A percentile compares a stretch with the other conserved stretches of the same genome.
Evolutionary conservation across 2,797 vertebrate genomes (phyloP).

Genomic region (Sitta carolinensis): DNA sequence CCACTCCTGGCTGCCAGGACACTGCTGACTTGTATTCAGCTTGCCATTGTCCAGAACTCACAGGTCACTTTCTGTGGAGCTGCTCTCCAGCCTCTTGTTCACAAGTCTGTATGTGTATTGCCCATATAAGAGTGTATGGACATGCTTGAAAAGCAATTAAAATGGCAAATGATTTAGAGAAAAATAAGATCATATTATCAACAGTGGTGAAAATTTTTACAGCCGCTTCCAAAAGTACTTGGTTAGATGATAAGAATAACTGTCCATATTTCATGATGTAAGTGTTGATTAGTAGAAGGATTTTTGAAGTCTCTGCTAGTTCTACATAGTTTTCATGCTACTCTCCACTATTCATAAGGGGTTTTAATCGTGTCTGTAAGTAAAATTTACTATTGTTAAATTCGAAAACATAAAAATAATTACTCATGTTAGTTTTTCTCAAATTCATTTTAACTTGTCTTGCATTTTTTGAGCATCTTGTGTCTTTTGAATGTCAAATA

Average conservation of each 20-base stretch:
- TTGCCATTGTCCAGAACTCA: background rate
- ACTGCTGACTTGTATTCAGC: background rate
- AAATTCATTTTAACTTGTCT: background rate
- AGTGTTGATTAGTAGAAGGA: background rate
- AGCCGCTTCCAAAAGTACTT: background rate
- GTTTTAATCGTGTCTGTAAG: background rate
- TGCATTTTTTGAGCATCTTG: background rate
- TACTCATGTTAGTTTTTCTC: background rate
- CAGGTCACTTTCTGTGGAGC: background rate
- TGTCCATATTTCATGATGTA: background rate
- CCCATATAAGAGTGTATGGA: background rate
- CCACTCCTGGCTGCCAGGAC: background rate
- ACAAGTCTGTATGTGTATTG: background rate
- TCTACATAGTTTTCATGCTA: background rate
- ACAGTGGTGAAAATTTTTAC: background rate
- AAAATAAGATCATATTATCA: background rate
- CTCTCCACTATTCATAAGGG: background rate
- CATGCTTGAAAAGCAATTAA: background rate
- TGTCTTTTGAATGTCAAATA: background rate
- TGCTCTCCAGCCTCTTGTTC: background rate
- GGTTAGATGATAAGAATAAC: background rate
- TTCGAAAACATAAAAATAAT: background rate
- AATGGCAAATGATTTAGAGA: background rate
- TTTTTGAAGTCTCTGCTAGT: background rate
- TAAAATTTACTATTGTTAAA: background rate